Conservation (phyloP, 2,113 vertebrate genomes). For the Daubentonia madagascariensis region DNA sequence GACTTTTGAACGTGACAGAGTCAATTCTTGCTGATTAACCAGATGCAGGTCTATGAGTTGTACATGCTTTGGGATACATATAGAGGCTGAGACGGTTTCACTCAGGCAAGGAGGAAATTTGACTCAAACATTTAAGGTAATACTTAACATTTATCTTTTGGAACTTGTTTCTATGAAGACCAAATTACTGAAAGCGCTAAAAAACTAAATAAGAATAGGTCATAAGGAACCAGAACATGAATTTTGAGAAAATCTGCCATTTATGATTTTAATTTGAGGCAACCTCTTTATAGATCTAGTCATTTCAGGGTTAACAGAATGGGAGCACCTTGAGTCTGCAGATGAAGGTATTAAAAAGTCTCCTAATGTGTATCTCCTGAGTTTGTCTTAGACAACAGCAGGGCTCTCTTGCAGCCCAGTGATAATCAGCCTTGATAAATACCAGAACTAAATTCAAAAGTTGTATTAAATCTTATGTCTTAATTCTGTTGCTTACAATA, state of each 20-base stretch:
- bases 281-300: neutral
- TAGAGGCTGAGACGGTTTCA: no score
- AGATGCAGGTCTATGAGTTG: no score
- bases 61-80: neutral
- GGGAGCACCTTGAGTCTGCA: neutral
- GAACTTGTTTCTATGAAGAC: slow-evolving; percentile 92
- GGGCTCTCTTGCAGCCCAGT: neutral
- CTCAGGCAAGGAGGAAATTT: neutral
- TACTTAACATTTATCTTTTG: slow-evolving; percentile 46
- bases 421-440: neutral
- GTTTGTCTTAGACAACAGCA: neutral
- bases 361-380: no score
- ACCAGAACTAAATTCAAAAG: neutral
- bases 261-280: neutral
- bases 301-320: neutral
- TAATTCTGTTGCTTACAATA: neutral
- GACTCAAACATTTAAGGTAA: neutral
- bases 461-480: neutral
- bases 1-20: neutral
- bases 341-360: neutral
- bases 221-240: slow-evolving; percentile 69
- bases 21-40: neutral
- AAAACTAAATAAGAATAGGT: slow-evolving; percentile 80
- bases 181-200: slow-evolving; percentile 88
- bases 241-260: neutral